Base-by-base conservation (phyloP, 2,797 vertebrate genomes). In the Picus viridis region DNA sequence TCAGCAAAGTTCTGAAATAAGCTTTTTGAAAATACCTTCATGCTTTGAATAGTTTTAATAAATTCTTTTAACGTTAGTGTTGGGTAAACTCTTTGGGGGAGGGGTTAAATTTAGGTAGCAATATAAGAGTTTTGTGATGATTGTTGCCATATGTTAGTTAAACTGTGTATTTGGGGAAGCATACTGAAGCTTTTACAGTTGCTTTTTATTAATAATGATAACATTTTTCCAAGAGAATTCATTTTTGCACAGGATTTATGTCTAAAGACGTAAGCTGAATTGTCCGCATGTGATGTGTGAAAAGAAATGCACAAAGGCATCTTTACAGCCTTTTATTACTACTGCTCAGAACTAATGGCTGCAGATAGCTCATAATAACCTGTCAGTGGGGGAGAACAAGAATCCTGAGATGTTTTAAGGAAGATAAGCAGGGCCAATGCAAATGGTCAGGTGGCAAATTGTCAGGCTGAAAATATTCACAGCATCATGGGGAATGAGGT, bases 341-440 rank as follows among this genome's bases (percentile, higher is more conserved):
- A n/a, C 30, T 81, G 36, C 45, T 88, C n/a, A 51, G 76, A 89
- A n/a, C 72, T 2, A 3, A 47, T 90, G 74, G 63, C 47, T 90
- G 85, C 82, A 93, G 57, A 51, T 83, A 88, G 49, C 39, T 91
- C 32, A 13, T 80, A 86, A 62, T 26, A 92, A 94, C 59, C 24
- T 82, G 92, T 96, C 89, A 96, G 84, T 88, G 90, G 95, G 94
- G 94, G 92, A 75, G 94, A 96, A 95, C 64, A 96, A 94, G 93
- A 96, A 94, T 96, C 86, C 80, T 94, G 92, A 95, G 89, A 92
- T 79, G 83, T 89, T 95, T 90, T 93, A 95, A 93, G 74, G 77
- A 92, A 92, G 74, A 94, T 91, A 79, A 91, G 56, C 45, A 83
- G 74, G 83, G 41, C 45, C 56, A 81, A 89, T 63, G 39, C 4